Evolutionary conservation across 2,113 vertebrate species (phyloP).

Genomic region (Platichthys stellatus): DNA sequence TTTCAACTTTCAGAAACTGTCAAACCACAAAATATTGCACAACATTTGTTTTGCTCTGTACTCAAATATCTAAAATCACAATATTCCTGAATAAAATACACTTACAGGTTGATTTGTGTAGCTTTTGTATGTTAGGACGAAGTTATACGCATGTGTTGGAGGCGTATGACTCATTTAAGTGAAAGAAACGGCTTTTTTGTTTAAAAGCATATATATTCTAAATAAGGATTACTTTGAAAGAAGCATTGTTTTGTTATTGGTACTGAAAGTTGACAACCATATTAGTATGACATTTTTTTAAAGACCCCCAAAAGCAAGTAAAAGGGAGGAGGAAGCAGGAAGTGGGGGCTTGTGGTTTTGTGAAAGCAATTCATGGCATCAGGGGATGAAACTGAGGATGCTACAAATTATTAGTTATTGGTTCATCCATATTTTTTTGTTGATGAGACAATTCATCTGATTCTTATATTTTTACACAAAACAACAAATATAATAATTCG

Average conservation of each 20-base stretch:
- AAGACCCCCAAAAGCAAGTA: neutral
- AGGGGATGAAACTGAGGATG: neutral
- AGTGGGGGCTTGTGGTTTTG: neutral
- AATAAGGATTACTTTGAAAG: neutral
- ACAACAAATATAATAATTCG: too few species aligned
- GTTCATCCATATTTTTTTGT: neutral
- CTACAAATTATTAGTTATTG: neutral
- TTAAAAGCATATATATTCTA: neutral
- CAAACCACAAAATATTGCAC: neutral
- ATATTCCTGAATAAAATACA: too few species aligned
- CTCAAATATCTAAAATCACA: too few species aligned
- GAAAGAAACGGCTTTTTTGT: neutral
- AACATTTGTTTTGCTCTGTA: too few species aligned
- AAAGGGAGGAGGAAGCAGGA: slow-evolving; percentile 3
- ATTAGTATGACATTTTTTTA: slow-evolving; percentile 8
- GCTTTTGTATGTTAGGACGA: too few species aligned
- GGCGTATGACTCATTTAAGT: too few species aligned
- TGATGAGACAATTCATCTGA: too few species aligned
- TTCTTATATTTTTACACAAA: too few species aligned
- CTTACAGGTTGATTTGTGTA: too few species aligned
- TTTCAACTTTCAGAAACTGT: neutral
- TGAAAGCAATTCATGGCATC: neutral
- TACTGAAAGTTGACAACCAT: neutral
- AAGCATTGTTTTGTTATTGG: too few species aligned
- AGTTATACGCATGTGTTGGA: neutral